Evolutionary conservation across 92 coral and sea anemone species (phyloP).

Genomic region (Epizoanthus rinbou): DNA sequence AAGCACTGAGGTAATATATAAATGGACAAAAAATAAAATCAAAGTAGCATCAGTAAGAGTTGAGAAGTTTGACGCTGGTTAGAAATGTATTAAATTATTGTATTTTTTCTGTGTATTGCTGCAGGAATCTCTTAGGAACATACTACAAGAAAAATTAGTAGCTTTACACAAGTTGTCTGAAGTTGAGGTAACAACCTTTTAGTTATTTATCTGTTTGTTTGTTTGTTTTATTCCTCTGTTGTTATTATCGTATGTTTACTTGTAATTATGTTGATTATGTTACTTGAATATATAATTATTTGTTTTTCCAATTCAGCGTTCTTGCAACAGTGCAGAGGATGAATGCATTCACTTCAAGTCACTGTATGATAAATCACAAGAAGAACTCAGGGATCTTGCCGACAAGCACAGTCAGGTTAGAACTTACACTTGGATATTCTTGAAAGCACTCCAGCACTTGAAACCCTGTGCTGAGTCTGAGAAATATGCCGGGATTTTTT

Average conservation of each 20-base stretch:
- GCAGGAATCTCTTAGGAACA: constrained; percentile 84
- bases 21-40: no score
- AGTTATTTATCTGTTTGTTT: neutral
- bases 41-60: no score
- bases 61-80: neutral
- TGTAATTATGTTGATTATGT: no score
- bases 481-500: no score
- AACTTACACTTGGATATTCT: neutral
- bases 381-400: constrained; percentile 88
- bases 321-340: constrained; percentile 92
- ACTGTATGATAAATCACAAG: constrained; percentile 89
- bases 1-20: no score
- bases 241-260: no score
- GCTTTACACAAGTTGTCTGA: constrained; percentile 90
- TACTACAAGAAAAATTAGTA: constrained; percentile 87
- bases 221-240: no score
- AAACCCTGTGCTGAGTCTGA: neutral
- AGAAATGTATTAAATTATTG: neutral
- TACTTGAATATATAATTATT: neutral
- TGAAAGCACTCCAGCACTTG: no score
- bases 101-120: neutral
- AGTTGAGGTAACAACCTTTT: constrained; percentile 73
- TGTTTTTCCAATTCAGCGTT: constrained; percentile 54
- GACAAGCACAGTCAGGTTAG: constrained; percentile 87
- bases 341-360: constrained; percentile 92